phyloP scores from a whole-genome alignment of 2,797 vertebrate genomes.

The Sarcophilus harrisii region DNA sequence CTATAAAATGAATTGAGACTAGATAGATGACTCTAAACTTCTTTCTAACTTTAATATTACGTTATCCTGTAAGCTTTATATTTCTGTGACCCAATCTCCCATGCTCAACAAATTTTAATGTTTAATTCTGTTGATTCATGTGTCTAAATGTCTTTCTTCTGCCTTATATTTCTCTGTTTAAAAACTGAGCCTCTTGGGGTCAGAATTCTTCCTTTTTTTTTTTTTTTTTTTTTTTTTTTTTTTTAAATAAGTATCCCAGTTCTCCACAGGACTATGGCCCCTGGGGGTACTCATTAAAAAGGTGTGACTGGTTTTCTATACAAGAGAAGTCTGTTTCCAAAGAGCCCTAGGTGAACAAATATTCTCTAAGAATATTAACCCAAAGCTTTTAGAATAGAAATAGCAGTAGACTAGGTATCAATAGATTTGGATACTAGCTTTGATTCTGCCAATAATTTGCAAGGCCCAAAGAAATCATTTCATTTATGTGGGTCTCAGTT shows the following conservation, averaged over 20 bases:
- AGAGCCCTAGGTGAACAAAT: background rate
- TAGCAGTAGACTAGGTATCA: background rate
- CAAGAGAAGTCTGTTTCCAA: background rate
- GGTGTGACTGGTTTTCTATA: background rate
- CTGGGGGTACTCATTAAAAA: constrained; percentile 8
- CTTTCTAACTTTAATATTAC: background rate
- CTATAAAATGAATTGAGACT: background rate
- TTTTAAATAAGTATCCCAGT: background rate
- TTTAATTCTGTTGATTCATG: background rate
- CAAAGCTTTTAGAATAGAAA: background rate
- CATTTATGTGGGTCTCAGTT: background rate
- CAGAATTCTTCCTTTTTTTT: background rate
- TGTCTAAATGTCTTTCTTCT: background rate
- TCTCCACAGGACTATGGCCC: background rate
- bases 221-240: background rate
- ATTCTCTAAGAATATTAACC: constrained; percentile 1
- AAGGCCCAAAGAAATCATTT: constrained; percentile 10
- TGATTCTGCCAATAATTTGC: constrained; percentile 11
- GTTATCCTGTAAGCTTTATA: background rate
- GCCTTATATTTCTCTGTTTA: constrained; percentile 12
- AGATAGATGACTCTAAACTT: background rate
- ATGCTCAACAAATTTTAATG: background rate
- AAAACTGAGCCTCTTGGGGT: background rate
- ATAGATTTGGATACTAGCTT: background rate
- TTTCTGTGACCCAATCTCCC: background rate